Percentiles rank a stretch among this genome's conserved stretches.
Conservation (phyloP, 1,140 invertebrate genomes). For the Teleopsis dalmanni region DNA sequence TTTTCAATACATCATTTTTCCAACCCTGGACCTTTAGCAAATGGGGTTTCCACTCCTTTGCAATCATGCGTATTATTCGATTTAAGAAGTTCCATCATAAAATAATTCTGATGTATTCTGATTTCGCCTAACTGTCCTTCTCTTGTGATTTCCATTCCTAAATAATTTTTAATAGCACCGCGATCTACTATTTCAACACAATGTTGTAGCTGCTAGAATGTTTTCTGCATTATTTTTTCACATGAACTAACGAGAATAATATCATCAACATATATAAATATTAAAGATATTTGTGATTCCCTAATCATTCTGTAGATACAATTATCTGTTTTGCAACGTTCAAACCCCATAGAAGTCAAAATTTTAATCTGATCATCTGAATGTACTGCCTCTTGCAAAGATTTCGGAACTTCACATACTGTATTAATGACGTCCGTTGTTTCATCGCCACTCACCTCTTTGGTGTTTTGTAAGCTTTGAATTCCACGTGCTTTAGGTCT, state of each 20-base stretch:
- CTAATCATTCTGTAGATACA: constrained; percentile 5
- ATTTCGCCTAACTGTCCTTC: background rate
- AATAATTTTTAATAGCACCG: constrained; percentile 19
- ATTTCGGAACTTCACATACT: background rate
- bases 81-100: background rate
- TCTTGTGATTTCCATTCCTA: constrained; percentile 30
- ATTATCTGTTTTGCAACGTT: constrained; percentile 14
- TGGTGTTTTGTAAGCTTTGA: background rate
- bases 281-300: background rate
- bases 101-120: constrained; percentile 1
- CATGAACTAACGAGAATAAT: constrained; percentile 18
- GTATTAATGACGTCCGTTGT: background rate
- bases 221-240: constrained; percentile 10
- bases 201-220: constrained; percentile 17
- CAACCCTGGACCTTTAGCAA: background rate
- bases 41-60: background rate
- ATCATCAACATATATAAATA: constrained; percentile 20
- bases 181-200: constrained; percentile 26
- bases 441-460: background rate
- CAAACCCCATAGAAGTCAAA: constrained; percentile 14
- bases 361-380: constrained; percentile 5
- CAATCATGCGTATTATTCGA: background rate
- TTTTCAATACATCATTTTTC: constrained; percentile 1
- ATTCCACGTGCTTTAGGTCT: background rate
- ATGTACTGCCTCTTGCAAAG: constrained; percentile 11